A percentile compares a stretch with the other conserved stretches of the same genome.
These are phyloP conservation scores for Boulengeromyrus knoepffleri DNA, from an alignment of 2,113 vertebrate species.

Conservation along the genomic window DNA sequence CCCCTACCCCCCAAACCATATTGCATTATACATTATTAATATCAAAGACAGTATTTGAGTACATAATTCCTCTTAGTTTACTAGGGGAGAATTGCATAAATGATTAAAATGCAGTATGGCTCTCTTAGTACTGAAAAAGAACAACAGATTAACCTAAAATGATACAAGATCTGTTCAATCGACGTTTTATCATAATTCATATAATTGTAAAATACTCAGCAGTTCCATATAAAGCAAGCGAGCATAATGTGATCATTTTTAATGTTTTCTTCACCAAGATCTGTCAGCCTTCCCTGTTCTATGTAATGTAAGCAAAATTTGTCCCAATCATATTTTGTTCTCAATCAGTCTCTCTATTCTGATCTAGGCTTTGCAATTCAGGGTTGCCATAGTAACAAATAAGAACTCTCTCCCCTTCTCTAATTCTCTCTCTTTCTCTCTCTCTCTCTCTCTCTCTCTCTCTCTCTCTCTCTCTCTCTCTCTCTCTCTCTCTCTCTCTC, in stretches of 20 bases:
- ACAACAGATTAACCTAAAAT: not conserved
- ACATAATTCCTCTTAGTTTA: conserved; percentile 49
- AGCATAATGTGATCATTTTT: not conserved
- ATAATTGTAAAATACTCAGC: not conserved
- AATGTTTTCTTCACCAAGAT: not conserved
- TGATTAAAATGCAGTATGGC: conserved; percentile 4
- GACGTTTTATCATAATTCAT: not conserved
- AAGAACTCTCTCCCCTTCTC: conserved; percentile 45
- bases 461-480: conserved; percentile 24
- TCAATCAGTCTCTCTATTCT: conserved; percentile 42
- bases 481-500: conserved; percentile 1
- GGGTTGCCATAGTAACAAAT: conserved; percentile 67
- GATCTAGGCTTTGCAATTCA: conserved; percentile 61
- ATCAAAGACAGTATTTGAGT: conserved; percentile 35
- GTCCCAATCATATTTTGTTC: not conserved
- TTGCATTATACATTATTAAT: conserved; percentile 70
- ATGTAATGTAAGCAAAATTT: not conserved
- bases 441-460: conserved; percentile 35
- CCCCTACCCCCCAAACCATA: conserved; percentile 58
- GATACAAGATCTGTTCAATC: not conserved
- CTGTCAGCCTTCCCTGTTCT: not conserved
- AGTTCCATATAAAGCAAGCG: not conserved
- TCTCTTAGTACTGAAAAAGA: not conserved
- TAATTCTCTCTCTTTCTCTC: conserved; percentile 28
- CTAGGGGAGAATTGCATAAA: conserved; percentile 2